Percentiles rank a stretch among this genome's conserved stretches.
Evolutionary conservation across 2,797 vertebrate species (phyloP).

Genomic region (Sus cebifrons): DNA sequence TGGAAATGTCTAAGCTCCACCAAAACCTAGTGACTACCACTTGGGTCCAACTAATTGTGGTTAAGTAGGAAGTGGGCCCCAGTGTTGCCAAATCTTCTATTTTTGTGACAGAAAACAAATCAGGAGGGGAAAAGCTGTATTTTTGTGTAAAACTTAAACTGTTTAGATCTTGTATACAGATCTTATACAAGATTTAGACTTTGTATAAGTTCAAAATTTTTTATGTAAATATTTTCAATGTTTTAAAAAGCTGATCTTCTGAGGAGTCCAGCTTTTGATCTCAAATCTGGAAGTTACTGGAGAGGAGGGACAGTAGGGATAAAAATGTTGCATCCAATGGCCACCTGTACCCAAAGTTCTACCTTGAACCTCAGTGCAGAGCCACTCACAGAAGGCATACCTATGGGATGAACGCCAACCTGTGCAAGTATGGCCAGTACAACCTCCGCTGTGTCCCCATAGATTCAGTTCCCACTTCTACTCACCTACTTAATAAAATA

Average conservation of each 20-base stretch:
- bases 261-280: constrained; percentile 10
- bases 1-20: background rate
- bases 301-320: background rate
- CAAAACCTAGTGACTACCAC: background rate
- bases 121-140: background rate
- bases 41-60: background rate
- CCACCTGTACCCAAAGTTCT: background rate
- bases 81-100: background rate
- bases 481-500: constrained; percentile 57
- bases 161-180: background rate
- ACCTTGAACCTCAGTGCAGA: background rate
- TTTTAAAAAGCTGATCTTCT: background rate
- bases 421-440: background rate
- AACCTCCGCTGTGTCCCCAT: background rate
- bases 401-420: background rate
- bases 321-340: constrained; percentile 22
- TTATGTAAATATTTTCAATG: background rate
- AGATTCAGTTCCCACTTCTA: constrained; percentile 3
- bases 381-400: background rate
- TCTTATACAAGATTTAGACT: constrained; percentile 43
- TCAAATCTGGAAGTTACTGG: constrained; percentile 18
- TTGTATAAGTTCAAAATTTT: background rate
- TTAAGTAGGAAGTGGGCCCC: background rate
- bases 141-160: constrained; percentile 50
- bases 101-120: constrained; percentile 35